Base-by-base conservation (phyloP, 1,140 invertebrate species). In the Saccostrea echinata region DNA sequence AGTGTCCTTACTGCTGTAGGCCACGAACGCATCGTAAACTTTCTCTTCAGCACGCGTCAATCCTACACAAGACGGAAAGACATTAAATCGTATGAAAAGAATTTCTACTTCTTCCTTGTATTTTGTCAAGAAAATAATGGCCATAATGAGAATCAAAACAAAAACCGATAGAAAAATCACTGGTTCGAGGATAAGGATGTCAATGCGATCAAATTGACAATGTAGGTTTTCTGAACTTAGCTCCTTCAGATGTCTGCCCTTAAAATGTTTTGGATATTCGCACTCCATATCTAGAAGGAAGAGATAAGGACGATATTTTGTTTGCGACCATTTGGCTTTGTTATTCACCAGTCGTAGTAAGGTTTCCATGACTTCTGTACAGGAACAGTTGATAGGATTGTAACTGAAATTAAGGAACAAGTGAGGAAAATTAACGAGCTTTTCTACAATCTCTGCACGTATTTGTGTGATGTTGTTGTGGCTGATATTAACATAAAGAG, bases 41-140 rank as follows among this genome's bases (percentile, higher is more conserved):
- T 93, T 92, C 21, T 85, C 57, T 12, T 91, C 84, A 51, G 21
- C 84, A 16, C 84, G 71, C 21, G 86, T 89, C 64, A 81, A 84
- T 35, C 89, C 43, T n/a, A 91, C 89, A 68, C 91, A 93, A 27
- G 92, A 92, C 9, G 92, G 86, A 13, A 91, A 84, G 4, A 93
- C 88, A 86, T 92, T 89, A 21, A 93, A 90, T 18, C 91, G 86
- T 24, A 91, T 94, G 91, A 90, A 93, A 13, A 93, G 80, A 64
- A 93, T 92, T 6, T 89, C 90, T 43, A 93, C 91, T 90, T 93
- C 91, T 11, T 90, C 71, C 33, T 91, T 86, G 57, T 89, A 93
- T 85, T 86, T 84, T 24, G 90, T 68, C 2, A 90, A 33, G 2
- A 64, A 0, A 91, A 86, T 2, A 90, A 43, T 8, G 9, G 9